Evolutionary conservation across 2,113 vertebrate genomes (phyloP), one percentile per base, ranked within the genome.

Genomic region (Microcebus ravelobensis): DNA sequence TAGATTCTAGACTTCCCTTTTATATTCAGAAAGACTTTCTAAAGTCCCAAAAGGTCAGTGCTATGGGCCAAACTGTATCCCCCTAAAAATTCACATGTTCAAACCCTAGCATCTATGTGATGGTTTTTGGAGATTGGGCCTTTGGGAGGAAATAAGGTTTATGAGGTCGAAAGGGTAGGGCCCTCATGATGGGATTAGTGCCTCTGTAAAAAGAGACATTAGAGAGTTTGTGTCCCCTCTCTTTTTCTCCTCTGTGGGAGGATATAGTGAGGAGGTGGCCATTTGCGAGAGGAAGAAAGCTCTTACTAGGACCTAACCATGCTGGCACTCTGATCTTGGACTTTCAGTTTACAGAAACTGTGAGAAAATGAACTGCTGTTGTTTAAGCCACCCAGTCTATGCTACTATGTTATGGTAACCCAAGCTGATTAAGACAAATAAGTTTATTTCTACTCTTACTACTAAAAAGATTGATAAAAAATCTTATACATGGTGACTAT

Each of bases 381-480:
- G 12, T 36, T 70, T 70, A 70, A 86, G 14, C 14, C 21, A 86
- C 34, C 65, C 18, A 86, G 36, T 70, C 8, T 2, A 86, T 55
- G 65, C 48, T 39, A 86, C 29, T 55, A 34, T 39, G 63, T 68
- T 25, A 68, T 27, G 45, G 63, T 12, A 68, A 31, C 13, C 13
- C 83, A 86, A 52, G 12, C 18, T 50, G 59, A 65, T 13, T 65
- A 86, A 86, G 21, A 70, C n/a, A 50, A 50, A 27, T 61, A 21
- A 79, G 59, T 67, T 83, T 87, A 14, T n/a, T 95, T 80, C 34
- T 11, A 29, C 80, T 86, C 25, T 57, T 50, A 87, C 48, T 36
- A 80, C 92, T 84, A 74, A 48, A 81, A 87, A 94, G 55, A 73
- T 73, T 65, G 36, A 74, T 45, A 42, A 39, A 89, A 71, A 92